Evolutionary conservation across 2,797 vertebrate species (phyloP), one percentile per base, ranked within the genome.

Genomic region (Chrysocyon brachyurus): DNA sequence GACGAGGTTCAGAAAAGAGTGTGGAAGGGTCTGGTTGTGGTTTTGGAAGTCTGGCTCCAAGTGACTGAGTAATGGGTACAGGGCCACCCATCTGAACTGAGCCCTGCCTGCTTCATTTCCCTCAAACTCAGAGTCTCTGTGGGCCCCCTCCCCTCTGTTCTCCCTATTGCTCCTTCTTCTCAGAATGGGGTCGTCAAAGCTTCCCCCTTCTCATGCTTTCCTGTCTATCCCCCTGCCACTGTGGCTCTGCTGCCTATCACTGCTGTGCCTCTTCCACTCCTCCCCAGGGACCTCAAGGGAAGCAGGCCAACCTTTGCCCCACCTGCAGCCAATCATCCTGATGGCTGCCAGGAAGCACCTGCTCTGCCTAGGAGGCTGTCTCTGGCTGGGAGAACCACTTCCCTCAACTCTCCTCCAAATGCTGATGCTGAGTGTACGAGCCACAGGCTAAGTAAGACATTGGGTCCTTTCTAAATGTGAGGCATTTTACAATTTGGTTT

Each of bases 111-210:
- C 14, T 36, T 57, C 14, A 4, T 33, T 19, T 33, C 9, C 28
- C 15, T 64, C 57, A 61, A n/a, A 24, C 28, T 68, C 22, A 11
- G 11, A 81, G 14, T n/a, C 56, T 11, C 56, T 33, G 10, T 3
- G 64, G 0, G 0, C n/a, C 26, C 10, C 40, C 3, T 54, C 9
- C 2, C 12, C 3, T 21, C 36, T 6, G 9, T 6, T n/a, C 1
- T 31, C 40, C 24, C 10, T 26, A 6, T 6, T 19, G 15, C 56
- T 72, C 54, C 54, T 54, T 26, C 24, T 36, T 24, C 40, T 15
- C 14, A 6, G 49, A 49, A 68, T 2, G 17, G 59, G 26, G 19
- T 21, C 7, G 9, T 21, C 21, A 52, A 78, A 84, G 0, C 24
- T 66, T 26, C 59, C 68, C n/a, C n/a, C 54, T 6, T 5, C 28